phyloP scores from a whole-genome alignment of 1,140 invertebrate species.

The Amyelois transitella region DNA sequence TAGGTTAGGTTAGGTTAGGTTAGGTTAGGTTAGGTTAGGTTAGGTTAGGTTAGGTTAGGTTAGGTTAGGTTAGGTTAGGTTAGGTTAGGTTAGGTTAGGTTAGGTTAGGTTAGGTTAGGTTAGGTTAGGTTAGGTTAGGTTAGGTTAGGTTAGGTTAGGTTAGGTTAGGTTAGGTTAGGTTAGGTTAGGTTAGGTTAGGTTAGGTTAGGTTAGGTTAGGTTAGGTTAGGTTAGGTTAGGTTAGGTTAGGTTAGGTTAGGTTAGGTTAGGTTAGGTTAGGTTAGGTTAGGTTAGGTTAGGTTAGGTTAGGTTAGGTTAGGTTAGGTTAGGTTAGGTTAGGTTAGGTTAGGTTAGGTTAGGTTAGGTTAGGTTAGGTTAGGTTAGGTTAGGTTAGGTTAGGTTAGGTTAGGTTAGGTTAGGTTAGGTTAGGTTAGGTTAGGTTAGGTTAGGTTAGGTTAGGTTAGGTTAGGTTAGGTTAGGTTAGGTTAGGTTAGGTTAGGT shows the following conservation, averaged over 20 bases:
- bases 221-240: conserved; percentile 28
- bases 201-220: conserved; percentile 54
- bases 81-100: conserved; percentile 21
- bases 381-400: conserved; percentile 20
- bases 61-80: conserved; percentile 30
- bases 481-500: conserved; percentile 17
- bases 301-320: conserved; percentile 47
- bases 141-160: conserved; percentile 31
- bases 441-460: conserved; percentile 23
- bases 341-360: conserved; percentile 18
- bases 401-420: conserved; percentile 16
- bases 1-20: conserved; percentile 23
- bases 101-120: conserved; percentile 26
- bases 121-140: conserved; percentile 28
- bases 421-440: conserved; percentile 6
- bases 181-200: conserved; percentile 43
- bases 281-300: conserved; percentile 46
- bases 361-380: conserved; percentile 27
- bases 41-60: conserved; percentile 25
- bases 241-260: conserved; percentile 26
- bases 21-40: conserved; percentile 21
- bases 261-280: conserved; percentile 40
- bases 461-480: conserved; percentile 17
- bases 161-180: conserved; percentile 29
- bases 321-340: conserved; percentile 17